These are phyloP conservation scores for Cotesia chilonis DNA, from an alignment of 1,140 invertebrate genomes.

Conservation along the genomic window DNA sequence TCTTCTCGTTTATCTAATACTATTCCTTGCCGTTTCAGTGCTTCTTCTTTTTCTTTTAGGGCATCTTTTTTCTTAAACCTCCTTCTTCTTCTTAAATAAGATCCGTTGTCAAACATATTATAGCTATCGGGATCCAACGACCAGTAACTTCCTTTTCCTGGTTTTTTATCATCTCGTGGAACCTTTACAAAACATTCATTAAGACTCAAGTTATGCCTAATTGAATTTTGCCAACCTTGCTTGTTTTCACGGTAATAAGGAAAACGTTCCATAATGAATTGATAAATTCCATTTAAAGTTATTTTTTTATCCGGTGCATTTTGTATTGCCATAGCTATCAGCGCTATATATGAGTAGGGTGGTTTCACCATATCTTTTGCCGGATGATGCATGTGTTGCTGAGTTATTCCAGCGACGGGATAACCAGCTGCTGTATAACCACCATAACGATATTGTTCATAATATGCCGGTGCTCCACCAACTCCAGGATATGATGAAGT, in stretches of 20 bases:
- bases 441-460: constrained; percentile 66
- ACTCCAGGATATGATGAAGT: constrained; percentile 58
- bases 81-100: constrained; percentile 87
- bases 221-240: constrained; percentile 95
- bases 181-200: constrained; percentile 99
- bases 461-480: constrained; percentile 58
- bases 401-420: constrained; percentile 66
- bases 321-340: constrained; percentile 98
- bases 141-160: constrained; percentile 98
- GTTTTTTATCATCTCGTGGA: constrained; percentile 89
- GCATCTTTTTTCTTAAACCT: constrained; percentile 98
- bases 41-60: constrained; percentile 86
- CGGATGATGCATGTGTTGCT: constrained; percentile 73
- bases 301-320: constrained; percentile 92
- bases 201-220: constrained; percentile 94
- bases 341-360: constrained; percentile 96
- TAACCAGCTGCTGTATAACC: constrained; percentile 66
- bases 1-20: constrained; percentile 67
- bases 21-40: constrained; percentile 79
- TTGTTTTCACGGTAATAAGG: constrained; percentile 98
- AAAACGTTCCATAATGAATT: constrained; percentile 98
- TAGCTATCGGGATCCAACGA: constrained; percentile 94
- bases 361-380: constrained; percentile 93
- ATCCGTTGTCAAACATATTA: constrained; percentile 99
- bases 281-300: constrained; percentile 97